Base-by-base conservation (phyloP, 2,797 vertebrate species). In the Myotis findleyi region DNA sequence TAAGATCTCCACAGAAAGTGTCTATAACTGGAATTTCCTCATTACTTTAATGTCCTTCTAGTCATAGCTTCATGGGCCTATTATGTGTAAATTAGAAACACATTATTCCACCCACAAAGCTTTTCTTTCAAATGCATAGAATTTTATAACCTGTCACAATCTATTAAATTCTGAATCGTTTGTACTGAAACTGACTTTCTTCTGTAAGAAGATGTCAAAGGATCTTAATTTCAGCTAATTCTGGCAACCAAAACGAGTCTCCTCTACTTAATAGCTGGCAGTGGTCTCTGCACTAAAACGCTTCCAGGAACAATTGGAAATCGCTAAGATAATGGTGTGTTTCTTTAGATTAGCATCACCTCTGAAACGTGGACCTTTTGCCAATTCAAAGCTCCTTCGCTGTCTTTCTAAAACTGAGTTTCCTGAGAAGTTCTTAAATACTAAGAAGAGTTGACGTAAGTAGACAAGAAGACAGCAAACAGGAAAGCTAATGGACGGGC, bases 161-260 rank as follows among this genome's bases (percentile, higher is more conserved):
- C 96, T 97, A 97, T 98, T 98, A 98, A 98, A 98, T 98, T 97
- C 97, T 89, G 82, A 97, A 98, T 98, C 96, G 95, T 97, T 97
- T 98, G 93, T 96, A 98, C 90, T 84, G 94, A 98, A 97, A 92
- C 97, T 98, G 98, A 98, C 93, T 97, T 95, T 97, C 95, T 98
- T 95, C 97, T 98, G 98, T 94, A 95, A 95, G 96, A 97, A 98
- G 96, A 98, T 98, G 98, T 98, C 98, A 98, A 96, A 97, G 97
- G 97, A 98, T 98, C 98, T 98, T 98, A 98, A 98, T 98, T 98
- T 98, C 97, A 98, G 94, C 96, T 98, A 98, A 98, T 98, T 98
- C 96, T 97, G 98, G 96, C 97, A 97, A 76, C 57, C 33, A 57
- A 98, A 98, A 98, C 53, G 94, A 98, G 93, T 86, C 97, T 97